These are phyloP conservation scores for Microdon myrmicae DNA, from an alignment of 2,888 invertebrate species.

Conservation along the genomic window DNA sequence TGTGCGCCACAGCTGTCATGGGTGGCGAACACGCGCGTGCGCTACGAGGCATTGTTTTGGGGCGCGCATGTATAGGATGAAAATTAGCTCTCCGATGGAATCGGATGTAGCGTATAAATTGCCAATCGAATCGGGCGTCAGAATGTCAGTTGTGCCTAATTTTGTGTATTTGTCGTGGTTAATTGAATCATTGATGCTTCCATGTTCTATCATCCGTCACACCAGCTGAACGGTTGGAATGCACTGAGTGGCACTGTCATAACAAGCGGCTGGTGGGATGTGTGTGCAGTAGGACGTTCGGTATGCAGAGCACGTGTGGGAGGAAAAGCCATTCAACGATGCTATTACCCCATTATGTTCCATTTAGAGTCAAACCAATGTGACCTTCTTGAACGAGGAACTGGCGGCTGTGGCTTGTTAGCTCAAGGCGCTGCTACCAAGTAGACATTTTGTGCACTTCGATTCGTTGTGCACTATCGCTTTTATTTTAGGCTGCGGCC, in stretches of 20 bases:
- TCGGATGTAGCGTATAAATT: conserved; percentile 32
- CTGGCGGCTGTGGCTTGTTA: conserved; percentile 33
- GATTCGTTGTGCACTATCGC: conserved; percentile 24
- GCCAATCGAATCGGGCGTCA: conserved; percentile 16
- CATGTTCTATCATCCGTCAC: conserved; percentile 28
- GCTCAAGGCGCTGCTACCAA: conserved; percentile 46
- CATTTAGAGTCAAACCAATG: conserved; percentile 8
- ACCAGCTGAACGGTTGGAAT: conserved; percentile 37
- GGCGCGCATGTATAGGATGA: conserved; percentile 45
- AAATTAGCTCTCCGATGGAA: conserved; percentile 42
- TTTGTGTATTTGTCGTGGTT: conserved; percentile 38
- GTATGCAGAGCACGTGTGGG: conserved; percentile 21
- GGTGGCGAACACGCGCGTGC: conserved; percentile 5
- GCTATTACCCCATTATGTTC: conserved; percentile 3
- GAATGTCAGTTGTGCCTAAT: conserved; percentile 47
- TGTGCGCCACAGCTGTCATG: conserved; percentile 28
- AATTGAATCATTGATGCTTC: conserved; percentile 41
- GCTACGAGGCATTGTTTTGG: conserved; percentile 22
- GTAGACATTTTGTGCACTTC: conserved; percentile 37
- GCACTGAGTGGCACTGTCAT: conserved; percentile 3
- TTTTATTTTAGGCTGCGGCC: conserved; percentile 14
- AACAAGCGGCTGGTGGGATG: conserved; percentile 16
- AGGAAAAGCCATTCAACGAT: conserved; percentile 17
- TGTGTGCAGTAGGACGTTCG: conserved; percentile 25
- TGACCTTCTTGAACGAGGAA: conserved; percentile 24